phyloP scores from a whole-genome alignment of 2,888 invertebrate genomes.

The Euclidia mi region DNA sequence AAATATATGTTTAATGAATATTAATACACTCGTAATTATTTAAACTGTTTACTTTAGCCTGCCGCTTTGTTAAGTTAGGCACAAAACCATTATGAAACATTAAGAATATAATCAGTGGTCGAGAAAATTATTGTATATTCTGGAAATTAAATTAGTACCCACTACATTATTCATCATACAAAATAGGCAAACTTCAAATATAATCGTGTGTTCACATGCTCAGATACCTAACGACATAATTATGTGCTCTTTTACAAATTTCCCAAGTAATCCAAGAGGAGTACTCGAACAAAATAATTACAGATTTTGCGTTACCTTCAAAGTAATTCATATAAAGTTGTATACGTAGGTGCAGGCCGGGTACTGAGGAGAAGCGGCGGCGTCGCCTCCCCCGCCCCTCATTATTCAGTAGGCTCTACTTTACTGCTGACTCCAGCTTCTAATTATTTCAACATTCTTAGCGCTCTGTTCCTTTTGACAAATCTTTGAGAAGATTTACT shows the following conservation, averaged over 20 bases:
- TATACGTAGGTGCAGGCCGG: constrained; percentile 32
- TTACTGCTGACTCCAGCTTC: constrained; percentile 56
- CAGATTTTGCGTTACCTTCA: constrained; percentile 43
- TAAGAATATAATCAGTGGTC: too few species aligned
- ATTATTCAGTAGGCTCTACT: constrained; percentile 61
- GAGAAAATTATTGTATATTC: too few species aligned
- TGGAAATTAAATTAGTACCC: too few species aligned
- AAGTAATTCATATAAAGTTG: constrained; percentile 53
- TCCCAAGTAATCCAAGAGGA: constrained; percentile 7
- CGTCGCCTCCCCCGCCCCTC: constrained; percentile 38
- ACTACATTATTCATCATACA: too few species aligned
- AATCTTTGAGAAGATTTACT: constrained; percentile 53
- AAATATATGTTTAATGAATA: too few species aligned
- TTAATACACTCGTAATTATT: too few species aligned
- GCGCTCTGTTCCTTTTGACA: constrained; percentile 57
- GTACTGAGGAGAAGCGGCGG: constrained; percentile 19
- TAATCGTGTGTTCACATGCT: too few species aligned
- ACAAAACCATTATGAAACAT: too few species aligned
- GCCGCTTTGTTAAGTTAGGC: too few species aligned
- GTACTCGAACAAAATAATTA: constrained; percentile 38
- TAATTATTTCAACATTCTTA: constrained; percentile 66
- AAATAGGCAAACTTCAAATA: too few species aligned
- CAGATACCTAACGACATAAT: background rate
- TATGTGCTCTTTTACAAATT: constrained; percentile 10
- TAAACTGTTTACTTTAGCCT: too few species aligned